Conservation (phyloP, 2,113 vertebrate species). For the Oreochromis aureus region DNA sequence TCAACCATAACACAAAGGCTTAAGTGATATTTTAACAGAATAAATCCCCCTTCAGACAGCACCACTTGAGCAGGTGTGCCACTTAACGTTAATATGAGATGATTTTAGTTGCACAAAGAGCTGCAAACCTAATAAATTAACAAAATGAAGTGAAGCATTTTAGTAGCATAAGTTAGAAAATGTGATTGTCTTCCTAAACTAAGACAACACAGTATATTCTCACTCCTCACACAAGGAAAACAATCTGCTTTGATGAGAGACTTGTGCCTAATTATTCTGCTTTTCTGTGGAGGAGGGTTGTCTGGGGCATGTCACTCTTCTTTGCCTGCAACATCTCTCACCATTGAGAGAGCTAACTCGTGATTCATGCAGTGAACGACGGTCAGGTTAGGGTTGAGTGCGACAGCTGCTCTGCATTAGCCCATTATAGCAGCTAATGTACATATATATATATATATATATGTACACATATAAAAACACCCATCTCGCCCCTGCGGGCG, state of each 20-base stretch:
- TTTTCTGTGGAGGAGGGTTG: neutral
- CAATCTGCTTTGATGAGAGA: neutral
- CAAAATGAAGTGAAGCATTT: neutral
- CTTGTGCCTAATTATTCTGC: neutral
- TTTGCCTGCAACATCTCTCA: neutral
- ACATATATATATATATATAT: too few relatives aligned
- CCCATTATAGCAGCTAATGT: neutral
- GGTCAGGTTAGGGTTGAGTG: neutral
- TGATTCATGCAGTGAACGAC: neutral
- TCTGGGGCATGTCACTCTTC: neutral
- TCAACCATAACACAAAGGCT: neutral
- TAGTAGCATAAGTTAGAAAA: neutral
- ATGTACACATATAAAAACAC: too few relatives aligned
- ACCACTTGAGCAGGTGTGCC: neutral
- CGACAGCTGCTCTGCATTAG: rapidly evolving
- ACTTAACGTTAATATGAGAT: neutral
- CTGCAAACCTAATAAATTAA: neutral
- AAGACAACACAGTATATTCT: neutral
- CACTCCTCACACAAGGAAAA: neutral
- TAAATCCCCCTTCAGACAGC: neutral
- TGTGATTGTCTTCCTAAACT: neutral
- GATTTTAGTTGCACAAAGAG: neutral
- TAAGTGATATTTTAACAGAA: neutral
- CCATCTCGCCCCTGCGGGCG: too few relatives aligned
- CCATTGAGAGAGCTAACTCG: neutral